Evolutionary conservation across 1,140 invertebrate genomes (phyloP), one percentile per base, ranked within the genome.

Genomic region (Cephus cinctus): DNA sequence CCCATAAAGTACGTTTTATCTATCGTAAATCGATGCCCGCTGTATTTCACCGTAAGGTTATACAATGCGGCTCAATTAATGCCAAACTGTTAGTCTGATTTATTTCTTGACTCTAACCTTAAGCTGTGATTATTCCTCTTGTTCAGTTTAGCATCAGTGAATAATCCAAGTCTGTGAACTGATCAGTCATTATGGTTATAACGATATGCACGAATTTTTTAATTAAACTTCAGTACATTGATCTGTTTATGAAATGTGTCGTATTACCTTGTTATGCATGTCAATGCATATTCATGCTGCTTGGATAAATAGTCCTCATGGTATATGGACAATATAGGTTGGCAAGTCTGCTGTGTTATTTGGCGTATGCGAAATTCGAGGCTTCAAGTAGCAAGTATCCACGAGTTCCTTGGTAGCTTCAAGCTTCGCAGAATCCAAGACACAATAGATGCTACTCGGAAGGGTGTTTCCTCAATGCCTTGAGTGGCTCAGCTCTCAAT

Each of bases 31-130:
- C 73, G 73, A 72, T 74, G 69, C 54, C 47, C 58, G 59, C 62
- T 60, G 63, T 73, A 70, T 71, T 73, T 73, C 65, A 69, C 65
- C 61, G 65, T 45, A 39, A 51, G 57, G 58, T 69, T 65, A 63
- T 65, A 75, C 69, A 70, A 70, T 71, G 71, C 64, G 58, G 71
- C 71, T 75, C 71, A 75, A 73, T 75, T 73, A 75, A 73, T 75
- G 73, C 71, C 70, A 69, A 68, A 69, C 66, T 56, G 62, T 65
- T 69, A 61, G 47, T 54, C 69, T 75, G 73, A 75, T 73, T 73
- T 73, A 73, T 75, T 72, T 68, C 64, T 68, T 63, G 67, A 68
- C 61, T 63, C 61, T n/a, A n/a, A n/a, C n/a, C n/a, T n/a, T n/a
- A n/a, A n/a, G n/a, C n/a, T n/a, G n/a, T n/a, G n/a, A n/a, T n/a